Evolutionary conservation across 2,888 invertebrate species (phyloP).

Genomic region (Lasioglossum morio): DNA sequence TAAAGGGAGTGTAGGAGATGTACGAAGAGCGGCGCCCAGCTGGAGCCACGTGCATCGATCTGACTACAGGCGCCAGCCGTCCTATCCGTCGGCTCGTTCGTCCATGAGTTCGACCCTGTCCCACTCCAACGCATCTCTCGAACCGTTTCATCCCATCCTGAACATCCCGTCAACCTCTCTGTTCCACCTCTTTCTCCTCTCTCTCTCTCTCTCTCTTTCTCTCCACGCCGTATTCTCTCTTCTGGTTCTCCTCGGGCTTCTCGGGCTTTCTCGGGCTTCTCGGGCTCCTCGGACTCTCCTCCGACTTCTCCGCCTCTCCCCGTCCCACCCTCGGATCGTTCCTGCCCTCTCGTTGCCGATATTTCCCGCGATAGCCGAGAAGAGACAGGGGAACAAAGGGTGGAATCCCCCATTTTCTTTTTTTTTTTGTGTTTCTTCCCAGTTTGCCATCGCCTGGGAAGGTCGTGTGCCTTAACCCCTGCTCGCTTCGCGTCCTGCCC

Average conservation of each 20-base stretch:
- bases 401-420: constrained; percentile 2
- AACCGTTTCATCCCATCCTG: constrained; percentile 72
- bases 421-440: too few species aligned
- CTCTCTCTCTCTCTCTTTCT: not conserved
- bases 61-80: constrained; percentile 84
- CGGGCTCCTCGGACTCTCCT: not conserved
- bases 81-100: constrained; percentile 84
- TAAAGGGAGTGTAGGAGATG: constrained; percentile 81
- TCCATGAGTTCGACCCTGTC: constrained; percentile 84
- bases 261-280: not conserved
- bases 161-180: constrained; percentile 58
- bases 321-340: not conserved
- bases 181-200: not conserved
- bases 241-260: not conserved
- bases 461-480: constrained; percentile 77
- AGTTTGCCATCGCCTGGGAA: constrained; percentile 69
- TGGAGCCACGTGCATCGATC: constrained; percentile 85
- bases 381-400: constrained; percentile 27
- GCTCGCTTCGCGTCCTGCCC: constrained; percentile 57
- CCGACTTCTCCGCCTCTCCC: not conserved
- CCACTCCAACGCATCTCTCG: constrained; percentile 74
- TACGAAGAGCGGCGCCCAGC: constrained; percentile 84
- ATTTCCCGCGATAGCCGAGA: constrained; percentile 35
- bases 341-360: not conserved
- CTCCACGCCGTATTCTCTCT: not conserved